Percentiles rank a stretch among this genome's conserved stretches.
Conservation (phyloP, 35 echinoderm and acorn worm genomes). For the Heliocidaris tuberculata region DNA sequence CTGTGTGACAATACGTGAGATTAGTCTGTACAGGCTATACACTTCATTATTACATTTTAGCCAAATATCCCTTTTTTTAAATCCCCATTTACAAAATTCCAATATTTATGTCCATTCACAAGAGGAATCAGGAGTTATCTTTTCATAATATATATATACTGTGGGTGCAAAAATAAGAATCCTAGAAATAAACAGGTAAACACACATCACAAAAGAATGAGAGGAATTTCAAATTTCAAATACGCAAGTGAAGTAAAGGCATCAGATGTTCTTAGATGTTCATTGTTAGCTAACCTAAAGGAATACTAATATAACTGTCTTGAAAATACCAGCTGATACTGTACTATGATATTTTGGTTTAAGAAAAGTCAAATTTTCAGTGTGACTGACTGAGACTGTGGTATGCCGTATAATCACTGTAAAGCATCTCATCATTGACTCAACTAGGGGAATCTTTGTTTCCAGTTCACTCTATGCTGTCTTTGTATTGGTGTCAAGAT, state of each 20-base stretch:
- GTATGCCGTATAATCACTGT: no score
- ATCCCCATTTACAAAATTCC: neutral
- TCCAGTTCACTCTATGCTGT: no score
- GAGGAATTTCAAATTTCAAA: neutral
- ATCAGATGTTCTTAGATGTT: neutral
- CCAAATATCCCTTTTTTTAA: neutral
- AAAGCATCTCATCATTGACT: no score
- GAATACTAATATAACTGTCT: no score
- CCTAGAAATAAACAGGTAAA: neutral
- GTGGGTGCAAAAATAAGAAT: constrained; percentile 8
- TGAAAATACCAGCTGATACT: neutral
- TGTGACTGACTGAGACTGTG: no score
- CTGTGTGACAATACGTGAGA: constrained; percentile 19
- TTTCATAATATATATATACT: constrained; percentile 11
- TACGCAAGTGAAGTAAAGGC: neutral
- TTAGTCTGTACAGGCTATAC: constrained; percentile 36
- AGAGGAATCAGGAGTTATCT: neutral
- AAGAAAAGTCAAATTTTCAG: no score
- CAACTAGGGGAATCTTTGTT: no score
- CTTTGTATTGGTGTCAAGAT: no score
- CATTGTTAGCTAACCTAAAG: neutral
- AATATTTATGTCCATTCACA: neutral
- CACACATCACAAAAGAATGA: neutral
- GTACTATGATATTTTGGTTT: neutral
- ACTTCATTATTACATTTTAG: neutral